Conservation (phyloP, 1,140 invertebrate genomes). For the Wasmannia auropunctata region DNA sequence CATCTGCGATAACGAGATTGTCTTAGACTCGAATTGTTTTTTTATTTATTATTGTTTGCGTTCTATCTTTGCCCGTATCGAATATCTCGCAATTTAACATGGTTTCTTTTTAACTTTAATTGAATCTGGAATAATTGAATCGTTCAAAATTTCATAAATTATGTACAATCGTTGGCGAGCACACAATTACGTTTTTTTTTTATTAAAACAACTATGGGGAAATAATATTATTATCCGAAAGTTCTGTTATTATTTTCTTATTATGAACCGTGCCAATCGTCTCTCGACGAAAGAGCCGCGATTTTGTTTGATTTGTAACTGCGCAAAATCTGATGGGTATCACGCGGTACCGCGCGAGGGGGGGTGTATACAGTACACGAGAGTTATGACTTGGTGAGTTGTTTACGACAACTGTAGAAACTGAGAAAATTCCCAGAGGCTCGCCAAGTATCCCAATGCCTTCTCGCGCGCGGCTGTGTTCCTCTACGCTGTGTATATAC, state of each 20-base stretch:
- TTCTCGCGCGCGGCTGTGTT: conserved; percentile 18
- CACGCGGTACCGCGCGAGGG: background rate
- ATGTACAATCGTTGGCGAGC: background rate
- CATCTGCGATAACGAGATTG: background rate
- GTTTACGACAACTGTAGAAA: conserved; percentile 48
- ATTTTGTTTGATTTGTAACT: background rate
- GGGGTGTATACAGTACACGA: background rate
- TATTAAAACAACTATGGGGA: background rate
- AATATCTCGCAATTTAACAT: background rate
- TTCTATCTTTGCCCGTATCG: background rate
- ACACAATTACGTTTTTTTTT: background rate
- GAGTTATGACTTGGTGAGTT: conserved; percentile 35
- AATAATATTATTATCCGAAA: background rate
- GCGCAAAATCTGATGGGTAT: conserved; percentile 16
- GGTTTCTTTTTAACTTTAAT: background rate
- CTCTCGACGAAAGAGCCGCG: background rate
- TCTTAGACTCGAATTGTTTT: background rate
- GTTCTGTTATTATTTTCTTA: background rate
- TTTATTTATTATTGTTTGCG: conserved; percentile 1
- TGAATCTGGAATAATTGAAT: background rate
- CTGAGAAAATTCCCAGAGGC: conserved; percentile 34
- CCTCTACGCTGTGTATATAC: background rate
- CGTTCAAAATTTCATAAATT: background rate
- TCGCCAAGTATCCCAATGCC: conserved; percentile 20
- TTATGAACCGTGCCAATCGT: background rate